These are phyloP conservation scores for Vireo griseus DNA, from an alignment of 2,797 vertebrate genomes.

Conservation along the genomic window DNA sequence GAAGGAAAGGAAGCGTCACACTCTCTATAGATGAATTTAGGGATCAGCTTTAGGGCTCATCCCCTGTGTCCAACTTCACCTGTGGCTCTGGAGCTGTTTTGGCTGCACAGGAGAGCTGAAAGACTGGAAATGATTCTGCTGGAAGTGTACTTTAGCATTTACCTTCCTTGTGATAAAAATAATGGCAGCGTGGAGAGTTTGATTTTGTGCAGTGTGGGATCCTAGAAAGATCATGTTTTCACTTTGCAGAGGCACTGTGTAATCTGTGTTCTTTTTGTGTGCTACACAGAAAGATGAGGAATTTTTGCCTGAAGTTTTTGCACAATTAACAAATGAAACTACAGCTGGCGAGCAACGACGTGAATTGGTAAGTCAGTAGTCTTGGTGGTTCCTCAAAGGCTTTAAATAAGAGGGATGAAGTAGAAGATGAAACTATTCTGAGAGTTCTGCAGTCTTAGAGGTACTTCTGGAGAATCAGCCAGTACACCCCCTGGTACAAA, in stretches of 20 bases:
- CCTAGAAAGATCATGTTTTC: background rate
- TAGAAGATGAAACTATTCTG: background rate
- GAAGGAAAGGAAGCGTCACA: background rate
- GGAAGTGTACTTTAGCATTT: background rate
- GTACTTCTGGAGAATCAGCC: background rate
- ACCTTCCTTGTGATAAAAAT: background rate
- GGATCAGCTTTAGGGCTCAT: background rate
- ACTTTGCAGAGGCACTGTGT: background rate
- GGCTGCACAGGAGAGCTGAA: background rate
- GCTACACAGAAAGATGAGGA: conserved; percentile 89
- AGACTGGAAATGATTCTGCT: background rate
- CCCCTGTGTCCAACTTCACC: fast-evolving
- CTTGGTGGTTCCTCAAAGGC: background rate
- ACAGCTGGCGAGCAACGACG: conserved; percentile 88
- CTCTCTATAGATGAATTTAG: background rate
- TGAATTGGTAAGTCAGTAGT: conserved; percentile 83
- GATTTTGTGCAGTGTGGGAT: background rate
- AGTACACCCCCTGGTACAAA: background rate
- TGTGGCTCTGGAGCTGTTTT: background rate
- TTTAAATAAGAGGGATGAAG: background rate
- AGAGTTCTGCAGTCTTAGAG: background rate
- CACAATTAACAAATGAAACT: conserved; percentile 91
- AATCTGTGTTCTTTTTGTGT: conserved; percentile 31
- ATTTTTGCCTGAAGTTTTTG: conserved; percentile 94
- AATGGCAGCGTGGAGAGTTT: background rate